Evolutionary conservation across 2,888 invertebrate genomes (phyloP).

Genomic region (Temnothorax rugatulus): DNA sequence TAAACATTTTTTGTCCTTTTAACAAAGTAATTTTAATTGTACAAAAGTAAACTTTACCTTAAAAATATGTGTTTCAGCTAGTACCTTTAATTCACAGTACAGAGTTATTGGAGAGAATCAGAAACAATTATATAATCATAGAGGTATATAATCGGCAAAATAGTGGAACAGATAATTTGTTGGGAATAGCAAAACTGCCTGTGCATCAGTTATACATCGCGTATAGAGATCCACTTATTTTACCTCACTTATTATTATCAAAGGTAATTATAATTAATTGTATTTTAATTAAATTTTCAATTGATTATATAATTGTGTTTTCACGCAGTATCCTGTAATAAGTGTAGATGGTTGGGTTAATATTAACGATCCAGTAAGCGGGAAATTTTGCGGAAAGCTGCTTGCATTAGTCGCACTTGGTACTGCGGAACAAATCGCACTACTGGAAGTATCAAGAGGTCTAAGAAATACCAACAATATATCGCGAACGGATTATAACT

Average conservation of each 20-base stretch:
- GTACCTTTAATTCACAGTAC: constrained; percentile 88
- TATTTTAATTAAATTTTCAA: constrained; percentile 23
- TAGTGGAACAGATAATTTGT: constrained; percentile 82
- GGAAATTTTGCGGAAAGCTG: constrained; percentile 87
- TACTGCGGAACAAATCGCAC: constrained; percentile 88
- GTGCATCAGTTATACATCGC: constrained; percentile 89
- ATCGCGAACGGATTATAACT: constrained; percentile 59
- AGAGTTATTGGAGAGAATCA: constrained; percentile 87
- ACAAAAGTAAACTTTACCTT: constrained; percentile 14
- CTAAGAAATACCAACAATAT: constrained; percentile 70
- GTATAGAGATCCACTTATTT: constrained; percentile 88
- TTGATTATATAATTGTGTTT: constrained; percentile 30
- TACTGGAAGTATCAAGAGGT: constrained; percentile 86
- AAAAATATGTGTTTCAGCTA: constrained; percentile 83
- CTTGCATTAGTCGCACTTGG: constrained; percentile 89
- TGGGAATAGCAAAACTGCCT: constrained; percentile 88
- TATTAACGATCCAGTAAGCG: constrained; percentile 86
- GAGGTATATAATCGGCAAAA: constrained; percentile 87
- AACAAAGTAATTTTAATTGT: not conserved
- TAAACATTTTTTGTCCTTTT: constrained; percentile 71
- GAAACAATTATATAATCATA: constrained; percentile 87
- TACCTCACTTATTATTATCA: constrained; percentile 87
- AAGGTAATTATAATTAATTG: constrained; percentile 84
- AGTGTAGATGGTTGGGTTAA: constrained; percentile 89
- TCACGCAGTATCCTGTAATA: constrained; percentile 87